A percentile compares a stretch with the other conserved stretches of the same genome.
Evolutionary conservation across 1,140 invertebrate species (phyloP).

Genomic region (Dendrolimus punctatus): DNA sequence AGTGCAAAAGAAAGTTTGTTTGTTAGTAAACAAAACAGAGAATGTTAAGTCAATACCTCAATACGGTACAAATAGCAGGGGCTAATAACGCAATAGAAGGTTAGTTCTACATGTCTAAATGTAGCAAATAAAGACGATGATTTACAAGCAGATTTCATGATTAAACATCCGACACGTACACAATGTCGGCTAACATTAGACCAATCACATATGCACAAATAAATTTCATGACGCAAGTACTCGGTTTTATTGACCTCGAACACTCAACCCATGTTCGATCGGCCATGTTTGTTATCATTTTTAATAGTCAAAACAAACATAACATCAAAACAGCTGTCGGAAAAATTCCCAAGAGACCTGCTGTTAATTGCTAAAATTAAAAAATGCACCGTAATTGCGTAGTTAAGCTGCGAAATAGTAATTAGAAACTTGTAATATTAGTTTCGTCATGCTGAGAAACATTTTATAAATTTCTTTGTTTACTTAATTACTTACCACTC

Average conservation of each 20-base stretch:
- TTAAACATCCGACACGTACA: constrained; percentile 5
- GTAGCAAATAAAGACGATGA: constrained; percentile 15
- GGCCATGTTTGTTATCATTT: too few species aligned
- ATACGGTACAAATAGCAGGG: too few species aligned
- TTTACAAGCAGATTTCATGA: not conserved
- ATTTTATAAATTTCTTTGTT: constrained; percentile 36
- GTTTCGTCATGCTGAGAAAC: constrained; percentile 27
- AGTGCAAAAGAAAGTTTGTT: too few species aligned
- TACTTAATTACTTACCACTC: constrained; percentile 59
- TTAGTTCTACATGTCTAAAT: constrained; percentile 14
- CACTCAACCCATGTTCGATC: constrained; percentile 5
- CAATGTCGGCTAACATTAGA: constrained; percentile 13
- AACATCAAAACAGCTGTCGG: too few species aligned
- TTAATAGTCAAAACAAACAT: too few species aligned
- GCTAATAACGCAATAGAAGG: too few species aligned
- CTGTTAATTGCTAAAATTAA: too few species aligned
- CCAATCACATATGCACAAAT: constrained; percentile 23
- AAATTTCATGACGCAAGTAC: constrained; percentile 15
- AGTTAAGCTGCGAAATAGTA: not conserved
- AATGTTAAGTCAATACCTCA: too few species aligned
- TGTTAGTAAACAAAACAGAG: too few species aligned
- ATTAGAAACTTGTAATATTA: constrained; percentile 23
- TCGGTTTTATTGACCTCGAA: constrained; percentile 20
- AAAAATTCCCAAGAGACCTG: too few species aligned
- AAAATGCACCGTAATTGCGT: too few species aligned